Evolutionary conservation across 2,113 vertebrate species (phyloP).

Genomic region (Lynx canadensis): DNA sequence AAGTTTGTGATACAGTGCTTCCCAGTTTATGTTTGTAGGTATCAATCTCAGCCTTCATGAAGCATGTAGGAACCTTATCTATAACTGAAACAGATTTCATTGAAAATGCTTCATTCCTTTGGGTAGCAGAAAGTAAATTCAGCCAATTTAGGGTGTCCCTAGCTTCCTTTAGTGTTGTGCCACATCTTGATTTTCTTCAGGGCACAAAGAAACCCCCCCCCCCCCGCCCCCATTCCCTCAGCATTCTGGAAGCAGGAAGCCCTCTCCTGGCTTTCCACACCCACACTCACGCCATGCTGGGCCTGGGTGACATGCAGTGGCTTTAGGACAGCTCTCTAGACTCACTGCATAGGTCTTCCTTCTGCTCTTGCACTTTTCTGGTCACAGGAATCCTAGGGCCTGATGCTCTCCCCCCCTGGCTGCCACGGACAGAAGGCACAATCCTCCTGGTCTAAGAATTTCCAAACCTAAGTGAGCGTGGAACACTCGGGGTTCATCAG

Average conservation of each 20-base stretch:
- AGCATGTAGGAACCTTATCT: not conserved
- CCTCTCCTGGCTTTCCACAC: not conserved
- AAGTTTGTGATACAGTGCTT: not conserved
- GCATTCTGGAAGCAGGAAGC: not conserved
- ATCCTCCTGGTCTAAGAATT: not conserved
- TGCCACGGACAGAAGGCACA: not conserved
- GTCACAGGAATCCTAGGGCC: not conserved
- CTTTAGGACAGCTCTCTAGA: not conserved
- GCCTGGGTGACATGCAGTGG: rapidly evolving
- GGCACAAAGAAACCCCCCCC: rapidly evolving
- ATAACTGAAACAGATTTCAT: not conserved
- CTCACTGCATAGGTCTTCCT: not conserved
- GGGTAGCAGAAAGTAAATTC: not conserved
- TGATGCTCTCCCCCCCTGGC: not conserved
- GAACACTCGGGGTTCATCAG: rapidly evolving
- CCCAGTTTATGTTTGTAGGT: not conserved
- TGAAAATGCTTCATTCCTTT: not conserved
- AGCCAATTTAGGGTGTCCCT: not conserved
- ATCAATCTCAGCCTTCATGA: not conserved
- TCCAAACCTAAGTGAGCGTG: not conserved
- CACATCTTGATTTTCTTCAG: not conserved
- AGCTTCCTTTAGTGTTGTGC: not conserved
- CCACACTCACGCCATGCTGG: rapidly evolving
- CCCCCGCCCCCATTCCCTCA: rapidly evolving
- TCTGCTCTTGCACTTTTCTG: not conserved